Base-by-base conservation (phyloP, 1,140 invertebrate species). In the Heliconius himera region DNA sequence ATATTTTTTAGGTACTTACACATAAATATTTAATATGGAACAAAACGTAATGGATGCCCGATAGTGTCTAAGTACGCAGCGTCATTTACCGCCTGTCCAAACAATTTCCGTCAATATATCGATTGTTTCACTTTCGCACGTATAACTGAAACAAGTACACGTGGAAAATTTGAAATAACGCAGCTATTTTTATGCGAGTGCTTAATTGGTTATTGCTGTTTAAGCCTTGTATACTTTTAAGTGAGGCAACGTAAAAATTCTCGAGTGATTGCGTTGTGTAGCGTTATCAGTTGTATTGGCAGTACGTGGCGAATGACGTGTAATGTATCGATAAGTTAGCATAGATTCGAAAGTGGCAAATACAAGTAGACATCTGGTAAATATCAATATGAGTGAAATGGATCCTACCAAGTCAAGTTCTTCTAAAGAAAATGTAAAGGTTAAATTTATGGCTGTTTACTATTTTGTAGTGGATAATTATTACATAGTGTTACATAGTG, bases 231-330 rank as follows among this genome's bases (percentile, higher is more conserved):
- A 74, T 80, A 74, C 83, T 88, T 86, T 86, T 87, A 87, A 83
- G 83, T 76, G 77, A 81, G 85, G 74, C 26, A 72, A 79, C 41
- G 77, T 89, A 87, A 86, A 86, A 81, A 70, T 70, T 49, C 71
- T 83, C 79, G 80, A 81, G 82, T 60, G 81, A 84, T 88, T 87
- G 84, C 82, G 73, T 81, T 84, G 74, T 77, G 76, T 60, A 78
- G 77, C 77, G 82, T 89, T 90, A 91, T 90, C 89, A 90, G 76
- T 78, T 80, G 79, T 80, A 81, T 88, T 87, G 82, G 85, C 84
- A 75, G 81, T 91, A 91, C 92, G 92, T 93, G 91, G 92, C 92
- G 22, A 84, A 77, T 91, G 87, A 90, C 90, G 90, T 88, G 73
- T 82, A 73, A 73, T 72, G 70, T 78, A 75, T 82, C 81, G 79